Evolutionary conservation across 2,888 invertebrate species (phyloP), one percentile per base, ranked within the genome.

Genomic region (Cryptops parisi): DNA sequence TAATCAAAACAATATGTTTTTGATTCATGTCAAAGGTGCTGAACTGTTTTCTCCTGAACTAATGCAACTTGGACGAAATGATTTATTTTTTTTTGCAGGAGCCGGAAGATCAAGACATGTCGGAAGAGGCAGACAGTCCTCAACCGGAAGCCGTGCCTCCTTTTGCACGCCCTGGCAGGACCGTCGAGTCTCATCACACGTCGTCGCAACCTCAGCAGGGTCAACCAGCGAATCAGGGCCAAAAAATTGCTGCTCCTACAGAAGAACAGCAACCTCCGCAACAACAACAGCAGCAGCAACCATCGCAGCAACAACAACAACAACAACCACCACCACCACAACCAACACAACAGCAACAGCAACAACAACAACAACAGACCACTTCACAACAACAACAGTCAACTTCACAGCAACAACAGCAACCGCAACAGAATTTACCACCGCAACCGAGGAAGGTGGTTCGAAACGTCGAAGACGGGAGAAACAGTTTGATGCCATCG

Each of bases 51-150:
- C 15, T 38, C 15, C 38, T 38, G 15, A 38, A 38, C 15, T 38
- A 12, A 38, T 38, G 9, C 9, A 12, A n/a, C n/a, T n/a, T n/a
- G 15, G 38, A 38, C 12, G 15, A 38, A 38, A 38, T 38, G 15
- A n/a, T 43, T 12, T n/a, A 17, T 12, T 43, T 47, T 47, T 15
- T 12, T 17, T 6, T n/a, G 17, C 21, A 55, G 55, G 60, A 61
- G 23, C 54, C 48, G 9, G 61, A 61, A 54, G 60, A 60, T 15
- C 60, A 60, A 45, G 43, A 43, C 22, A 58, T 59, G 51, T 58
- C 60, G 15, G 60, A 61, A 56, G 61, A 61, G n/a, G 53, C 38
- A 2, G 58, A 57, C 12, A 57, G 57, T 47, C 57, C 54, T n/a
- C 57, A 58, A 19, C 53, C 52, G 3, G 53, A 50, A 15, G 33